Base-by-base conservation (phyloP, 1,140 invertebrate genomes). In the Drosophila pectinifera region DNA sequence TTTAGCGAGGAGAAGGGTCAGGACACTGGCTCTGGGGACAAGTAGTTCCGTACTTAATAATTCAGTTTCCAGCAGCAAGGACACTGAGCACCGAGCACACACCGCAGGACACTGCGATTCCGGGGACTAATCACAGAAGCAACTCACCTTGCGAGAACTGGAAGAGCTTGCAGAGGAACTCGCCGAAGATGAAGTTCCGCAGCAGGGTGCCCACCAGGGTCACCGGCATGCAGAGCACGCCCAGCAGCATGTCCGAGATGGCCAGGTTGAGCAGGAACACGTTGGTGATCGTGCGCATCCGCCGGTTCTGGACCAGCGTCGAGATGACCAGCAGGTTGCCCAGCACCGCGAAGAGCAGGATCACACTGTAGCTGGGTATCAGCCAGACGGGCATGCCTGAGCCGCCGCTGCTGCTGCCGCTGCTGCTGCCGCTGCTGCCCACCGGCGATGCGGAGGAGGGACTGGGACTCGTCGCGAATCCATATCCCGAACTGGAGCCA, bases 271-370 rank as follows among this genome's bases (percentile, higher is more conserved):
- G 93, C 20, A 98, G 93, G 91, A 97, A 97, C 10, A 97, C 95
- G 90, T 98, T 97, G 6, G 97, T 97, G 8, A 98, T 96, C 0
- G 97, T 97, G 51, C 97, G 93, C 97, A 98, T 97, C 70, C 96
- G 93, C 77, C 95, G 95, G 91, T 97, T 97, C 84, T 96, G 95
- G 0, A 96, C 94, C 36, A 98, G 92, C 0, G 96, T 97, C 2
- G 96, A 94, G 42, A 97, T 95, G 5, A 97, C 96, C 54, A 97
- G 92, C 4, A 94, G 94, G 92, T 98, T 98, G 0, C 97, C 97
- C 2, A 96, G 93, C 51, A 97, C 94, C 0, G 96, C 95, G 46
- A 97, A 93, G 7, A 97, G 86, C 89, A 98, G 97, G 63, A 97
- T 97, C 0, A 95, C 91, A 28, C 95, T 94, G 88, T 97, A 97